These are phyloP conservation scores for Drosophila arizonae DNA, from an alignment of 1,140 invertebrate genomes.

Conservation along the genomic window DNA sequence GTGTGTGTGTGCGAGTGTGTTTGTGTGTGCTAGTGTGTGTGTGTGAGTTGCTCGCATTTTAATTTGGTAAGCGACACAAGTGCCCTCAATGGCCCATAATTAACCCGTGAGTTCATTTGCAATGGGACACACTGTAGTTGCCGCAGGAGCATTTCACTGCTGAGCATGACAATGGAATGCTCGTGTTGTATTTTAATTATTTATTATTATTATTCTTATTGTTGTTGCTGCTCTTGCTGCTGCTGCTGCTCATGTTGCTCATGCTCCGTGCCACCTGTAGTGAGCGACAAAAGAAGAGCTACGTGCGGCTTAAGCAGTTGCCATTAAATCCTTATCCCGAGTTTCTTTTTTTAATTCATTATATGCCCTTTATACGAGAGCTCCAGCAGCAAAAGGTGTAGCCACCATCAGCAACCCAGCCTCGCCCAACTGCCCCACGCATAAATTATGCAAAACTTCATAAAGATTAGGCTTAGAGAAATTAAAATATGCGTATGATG, in stretches of 20 bases:
- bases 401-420: background rate
- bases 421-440: background rate
- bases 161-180: conserved; percentile 7
- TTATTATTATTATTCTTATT: conserved; percentile 46
- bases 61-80: conserved; percentile 53
- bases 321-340: conserved; percentile 16
- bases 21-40: conserved; percentile 2
- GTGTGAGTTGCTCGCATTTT: conserved; percentile 25
- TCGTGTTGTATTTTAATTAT: conserved; percentile 48
- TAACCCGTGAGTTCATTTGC: conserved; percentile 64
- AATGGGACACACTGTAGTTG: conserved; percentile 15
- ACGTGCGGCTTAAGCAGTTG: conserved; percentile 23
- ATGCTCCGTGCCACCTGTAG: conserved; percentile 13
- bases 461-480: background rate
- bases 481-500: background rate
- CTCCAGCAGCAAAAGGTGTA: background rate
- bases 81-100: conserved; percentile 55
- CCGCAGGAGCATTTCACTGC: background rate
- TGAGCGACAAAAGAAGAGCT: background rate
- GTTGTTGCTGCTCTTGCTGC: conserved; percentile 19
- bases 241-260: background rate
- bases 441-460: background rate
- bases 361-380: background rate
- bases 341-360: conserved; percentile 25
- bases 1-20: background rate